phyloP scores from a whole-genome alignment of 2,113 vertebrate genomes.

The Sterna hirundo region DNA sequence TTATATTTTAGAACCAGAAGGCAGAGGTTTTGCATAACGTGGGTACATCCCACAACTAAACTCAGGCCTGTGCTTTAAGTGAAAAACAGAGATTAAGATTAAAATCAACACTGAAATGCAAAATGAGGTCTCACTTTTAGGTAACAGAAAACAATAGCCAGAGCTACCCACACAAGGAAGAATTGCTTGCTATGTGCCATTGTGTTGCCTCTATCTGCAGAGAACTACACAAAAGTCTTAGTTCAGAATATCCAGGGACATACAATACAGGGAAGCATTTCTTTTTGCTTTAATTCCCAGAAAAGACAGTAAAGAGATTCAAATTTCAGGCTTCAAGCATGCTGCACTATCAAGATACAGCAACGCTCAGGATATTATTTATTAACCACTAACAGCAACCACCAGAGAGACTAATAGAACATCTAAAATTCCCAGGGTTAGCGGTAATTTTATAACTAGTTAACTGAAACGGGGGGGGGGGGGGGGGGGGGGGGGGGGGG shows the following conservation, averaged over 20 bases:
- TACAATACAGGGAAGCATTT: neutral
- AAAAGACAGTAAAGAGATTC: neutral
- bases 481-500: no score
- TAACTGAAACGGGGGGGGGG: neutral
- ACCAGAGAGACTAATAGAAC: neutral
- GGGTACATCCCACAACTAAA: neutral
- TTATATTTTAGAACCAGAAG: neutral
- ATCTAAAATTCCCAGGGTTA: neutral
- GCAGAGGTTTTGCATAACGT: neutral
- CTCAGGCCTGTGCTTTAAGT: neutral
- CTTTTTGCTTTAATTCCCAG: neutral
- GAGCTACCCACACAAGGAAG: neutral
- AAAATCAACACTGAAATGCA: neutral
- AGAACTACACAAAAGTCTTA: neutral
- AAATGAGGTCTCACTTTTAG: neutral
- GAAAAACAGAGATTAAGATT: neutral
- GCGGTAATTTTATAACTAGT: neutral
- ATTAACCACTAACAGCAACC: neutral
- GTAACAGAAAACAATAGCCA: neutral
- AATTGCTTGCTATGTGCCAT: neutral
- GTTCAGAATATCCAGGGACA: neutral
- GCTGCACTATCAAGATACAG: neutral
- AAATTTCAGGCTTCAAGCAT: neutral
- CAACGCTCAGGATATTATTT: neutral
- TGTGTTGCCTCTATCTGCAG: neutral